A percentile compares a stretch with the other conserved stretches of the same genome.
phyloP scores from a whole-genome alignment of 2,113 vertebrate species.

The Podarcis muralis region DNA sequence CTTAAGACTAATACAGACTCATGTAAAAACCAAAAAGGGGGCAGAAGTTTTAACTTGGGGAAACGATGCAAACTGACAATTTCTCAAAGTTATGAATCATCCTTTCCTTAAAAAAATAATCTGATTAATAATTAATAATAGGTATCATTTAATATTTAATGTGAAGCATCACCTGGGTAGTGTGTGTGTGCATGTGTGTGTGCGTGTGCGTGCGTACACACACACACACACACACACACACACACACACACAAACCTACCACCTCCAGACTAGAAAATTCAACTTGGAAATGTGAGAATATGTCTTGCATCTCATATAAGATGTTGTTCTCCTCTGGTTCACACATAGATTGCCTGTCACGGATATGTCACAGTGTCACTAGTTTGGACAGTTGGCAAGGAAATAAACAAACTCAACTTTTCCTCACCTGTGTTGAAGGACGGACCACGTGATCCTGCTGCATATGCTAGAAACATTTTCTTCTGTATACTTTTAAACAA shows the following conservation, averaged over 20 bases:
- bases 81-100: not conserved
- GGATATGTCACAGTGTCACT: not conserved
- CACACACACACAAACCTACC: not conserved
- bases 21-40: not conserved
- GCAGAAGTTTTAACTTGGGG: not conserved
- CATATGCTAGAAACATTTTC: slow-evolving; percentile 14
- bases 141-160: slow-evolving; percentile 41
- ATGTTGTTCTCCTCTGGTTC: not conserved
- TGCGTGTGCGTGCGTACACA: rapidly evolving
- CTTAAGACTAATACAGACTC: not conserved
- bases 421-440: slow-evolving; percentile 30
- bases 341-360: slow-evolving; percentile 12
- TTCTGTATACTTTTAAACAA: slow-evolving; percentile 13
- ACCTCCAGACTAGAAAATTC: not conserved
- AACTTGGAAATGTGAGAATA: slow-evolving; percentile 42
- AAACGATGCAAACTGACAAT: not conserved
- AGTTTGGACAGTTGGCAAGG: not conserved
- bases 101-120: not conserved
- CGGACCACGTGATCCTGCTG: not conserved
- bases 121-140: slow-evolving; percentile 38
- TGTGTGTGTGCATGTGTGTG: not conserved
- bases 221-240: slow-evolving; percentile 12
- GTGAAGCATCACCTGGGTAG: slow-evolving; percentile 32
- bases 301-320: slow-evolving; percentile 32
- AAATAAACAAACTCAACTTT: slow-evolving; percentile 28